phyloP scores from a whole-genome alignment of 1,140 invertebrate genomes.

The Propsilocerus akamusi region DNA sequence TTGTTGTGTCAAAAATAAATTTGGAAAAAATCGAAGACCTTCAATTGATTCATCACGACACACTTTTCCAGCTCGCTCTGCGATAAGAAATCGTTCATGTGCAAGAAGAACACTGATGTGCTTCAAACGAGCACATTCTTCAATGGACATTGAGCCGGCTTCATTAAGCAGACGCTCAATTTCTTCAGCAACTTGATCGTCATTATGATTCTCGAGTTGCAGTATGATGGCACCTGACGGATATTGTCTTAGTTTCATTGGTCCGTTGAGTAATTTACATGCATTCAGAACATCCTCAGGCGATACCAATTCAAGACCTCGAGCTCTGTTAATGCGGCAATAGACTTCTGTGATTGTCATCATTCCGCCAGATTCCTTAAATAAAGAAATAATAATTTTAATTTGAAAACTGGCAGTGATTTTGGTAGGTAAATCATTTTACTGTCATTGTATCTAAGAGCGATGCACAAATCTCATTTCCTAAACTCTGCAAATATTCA shows the following conservation, averaged over 20 bases:
- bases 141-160: conserved; percentile 55
- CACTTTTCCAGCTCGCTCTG: conserved; percentile 66
- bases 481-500: conserved; percentile 73
- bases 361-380: conserved; percentile 80
- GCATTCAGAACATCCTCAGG: conserved; percentile 90
- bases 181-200: conserved; percentile 51
- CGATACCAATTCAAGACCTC: conserved; percentile 75
- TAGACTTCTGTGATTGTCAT: conserved; percentile 94
- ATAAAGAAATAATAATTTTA: conserved; percentile 7
- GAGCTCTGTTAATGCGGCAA: conserved; percentile 83
- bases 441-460: conserved; percentile 67
- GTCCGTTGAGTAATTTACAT: conserved; percentile 52
- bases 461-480: conserved; percentile 68
- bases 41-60: conserved; percentile 89
- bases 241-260: conserved; percentile 64
- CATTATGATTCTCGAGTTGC: conserved; percentile 59
- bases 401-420: background rate
- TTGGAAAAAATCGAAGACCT: conserved; percentile 82
- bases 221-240: conserved; percentile 83
- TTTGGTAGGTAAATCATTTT: conserved; percentile 9
- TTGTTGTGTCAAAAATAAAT: conserved; percentile 43
- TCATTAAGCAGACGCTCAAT: conserved; percentile 56
- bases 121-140: conserved; percentile 61
- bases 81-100: conserved; percentile 63
- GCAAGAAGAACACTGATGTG: conserved; percentile 78